Evolutionary conservation across 1,140 invertebrate species (phyloP).

Genomic region (Drosophila ohnishii): DNA sequence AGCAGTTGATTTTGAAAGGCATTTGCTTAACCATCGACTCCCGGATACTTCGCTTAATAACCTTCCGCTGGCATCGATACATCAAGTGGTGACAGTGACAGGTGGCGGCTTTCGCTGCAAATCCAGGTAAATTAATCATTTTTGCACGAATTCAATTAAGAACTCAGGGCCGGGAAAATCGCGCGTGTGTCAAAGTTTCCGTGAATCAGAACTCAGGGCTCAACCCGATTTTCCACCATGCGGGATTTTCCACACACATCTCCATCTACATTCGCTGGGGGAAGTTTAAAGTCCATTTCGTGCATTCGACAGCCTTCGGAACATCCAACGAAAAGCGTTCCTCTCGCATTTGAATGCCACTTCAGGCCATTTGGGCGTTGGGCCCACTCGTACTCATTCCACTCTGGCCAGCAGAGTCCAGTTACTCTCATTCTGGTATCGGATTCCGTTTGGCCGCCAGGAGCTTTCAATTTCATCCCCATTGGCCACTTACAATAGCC

Average conservation of each 20-base stretch:
- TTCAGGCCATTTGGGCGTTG: slow-evolving; percentile 21
- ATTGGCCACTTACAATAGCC: slow-evolving; percentile 49
- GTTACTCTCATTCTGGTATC: slow-evolving; percentile 28
- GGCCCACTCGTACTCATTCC: not conserved
- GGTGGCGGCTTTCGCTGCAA: slow-evolving; percentile 24
- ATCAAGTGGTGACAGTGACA: slow-evolving; percentile 51
- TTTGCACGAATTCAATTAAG: slow-evolving; percentile 46
- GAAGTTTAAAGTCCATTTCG: slow-evolving; percentile 38
- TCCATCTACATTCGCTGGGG: slow-evolving; percentile 14
- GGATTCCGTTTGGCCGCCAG: slow-evolving; percentile 34
- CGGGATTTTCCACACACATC: slow-evolving; percentile 8
- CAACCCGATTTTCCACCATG: slow-evolving; percentile 2
- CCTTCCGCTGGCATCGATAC: slow-evolving; percentile 38
- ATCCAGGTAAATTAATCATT: slow-evolving; percentile 51
- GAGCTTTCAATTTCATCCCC: slow-evolving; percentile 58
- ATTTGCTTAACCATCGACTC: slow-evolving; percentile 29
- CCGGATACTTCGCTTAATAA: slow-evolving; percentile 31
- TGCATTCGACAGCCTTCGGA: slow-evolving; percentile 11
- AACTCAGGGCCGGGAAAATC: not conserved
- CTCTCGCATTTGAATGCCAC: slow-evolving; percentile 34
- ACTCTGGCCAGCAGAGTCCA: slow-evolving; percentile 2
- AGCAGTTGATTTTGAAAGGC: slow-evolving; percentile 50
- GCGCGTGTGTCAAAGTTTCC: slow-evolving; percentile 28
- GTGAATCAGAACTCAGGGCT: slow-evolving; percentile 13
- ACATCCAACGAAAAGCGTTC: slow-evolving; percentile 7